Conservation (phyloP, 2,888 invertebrate genomes). For the Brassicogethes aeneus region DNA sequence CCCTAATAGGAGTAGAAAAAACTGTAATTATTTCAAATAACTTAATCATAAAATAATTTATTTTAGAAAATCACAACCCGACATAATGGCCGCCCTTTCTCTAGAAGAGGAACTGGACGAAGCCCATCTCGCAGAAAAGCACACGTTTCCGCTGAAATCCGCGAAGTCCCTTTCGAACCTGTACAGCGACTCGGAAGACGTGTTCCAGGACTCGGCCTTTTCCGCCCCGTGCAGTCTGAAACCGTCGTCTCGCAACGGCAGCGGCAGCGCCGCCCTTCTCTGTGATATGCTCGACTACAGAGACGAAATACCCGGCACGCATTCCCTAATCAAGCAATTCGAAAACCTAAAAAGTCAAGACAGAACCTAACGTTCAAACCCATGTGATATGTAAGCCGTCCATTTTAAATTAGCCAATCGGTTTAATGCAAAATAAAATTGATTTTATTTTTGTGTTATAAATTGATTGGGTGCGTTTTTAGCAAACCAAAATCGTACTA, state of each 20-base stretch:
- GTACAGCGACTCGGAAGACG: constrained; percentile 1
- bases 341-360: constrained; percentile 60
- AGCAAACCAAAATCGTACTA: too few relatives aligned
- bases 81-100: constrained; percentile 52
- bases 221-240: constrained; percentile 38
- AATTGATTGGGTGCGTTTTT: too few relatives aligned
- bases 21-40: too few relatives aligned
- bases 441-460: constrained; percentile 6
- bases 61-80: constrained; percentile 46
- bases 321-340: constrained; percentile 73
- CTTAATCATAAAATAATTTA: too few relatives aligned
- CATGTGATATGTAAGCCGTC: constrained; percentile 14
- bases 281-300: constrained; percentile 56
- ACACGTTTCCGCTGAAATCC: background rate
- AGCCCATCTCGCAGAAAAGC: background rate
- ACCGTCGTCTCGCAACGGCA: too few relatives aligned
- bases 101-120: constrained; percentile 40
- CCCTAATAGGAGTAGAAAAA: too few relatives aligned
- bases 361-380: constrained; percentile 15
- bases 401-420: constrained; percentile 8
- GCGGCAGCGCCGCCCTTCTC: constrained; percentile 58
- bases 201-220: background rate
- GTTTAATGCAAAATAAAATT: constrained; percentile 5
- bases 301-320: constrained; percentile 50
- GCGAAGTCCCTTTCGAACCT: background rate